Base-by-base conservation (phyloP, 2,888 invertebrate species). In the Lepidonotus clava region DNA sequence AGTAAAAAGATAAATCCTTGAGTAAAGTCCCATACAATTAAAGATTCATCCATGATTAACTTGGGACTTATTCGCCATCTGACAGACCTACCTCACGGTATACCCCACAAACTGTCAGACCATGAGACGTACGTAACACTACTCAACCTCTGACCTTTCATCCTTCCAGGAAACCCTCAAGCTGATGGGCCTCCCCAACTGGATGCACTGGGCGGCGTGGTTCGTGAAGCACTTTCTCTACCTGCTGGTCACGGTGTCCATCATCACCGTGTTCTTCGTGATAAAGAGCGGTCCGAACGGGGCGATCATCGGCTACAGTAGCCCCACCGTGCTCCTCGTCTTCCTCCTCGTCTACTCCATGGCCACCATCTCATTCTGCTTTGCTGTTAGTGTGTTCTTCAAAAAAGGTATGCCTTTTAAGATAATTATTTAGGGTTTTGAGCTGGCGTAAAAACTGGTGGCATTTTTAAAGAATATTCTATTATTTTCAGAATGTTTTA, bases 201-300 rank as follows among this genome's bases (percentile, higher is more conserved):
- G 97, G 96, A 94, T 97, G 89, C 96, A 98, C 91, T 98, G 98
- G 97, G 93, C 95, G 0, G 97, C 97, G 0, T 98, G 98, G 97
- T 97, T 97, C 93, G 95, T 96, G 67, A 97, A 97, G 92, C 96
- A 96, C 86, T 96, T 97, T 89, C 90, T 96, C 2, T 96, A 96
- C 92, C 95, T 97, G 86, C 90, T 96, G 0, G 92, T 97, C 56
- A 95, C 96, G 0, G 95, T 96, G 0, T 89, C 95, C 21, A 88
- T 95, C 38, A 94, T 95, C 89, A 94, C 94, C 0, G 51, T 94
- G 8, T 90, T 94, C 89, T 89, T 92, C 87, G 91, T 91, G 80
- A 86, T 93, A 18, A 71, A 87, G 0, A 88, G 66, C 8, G 83
- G 86, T 11, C 36, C 24, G n/a, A 40, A 46, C 41, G 88, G 88